Conservation (phyloP, 2,113 vertebrate species). For the Tupaia tana region DNA sequence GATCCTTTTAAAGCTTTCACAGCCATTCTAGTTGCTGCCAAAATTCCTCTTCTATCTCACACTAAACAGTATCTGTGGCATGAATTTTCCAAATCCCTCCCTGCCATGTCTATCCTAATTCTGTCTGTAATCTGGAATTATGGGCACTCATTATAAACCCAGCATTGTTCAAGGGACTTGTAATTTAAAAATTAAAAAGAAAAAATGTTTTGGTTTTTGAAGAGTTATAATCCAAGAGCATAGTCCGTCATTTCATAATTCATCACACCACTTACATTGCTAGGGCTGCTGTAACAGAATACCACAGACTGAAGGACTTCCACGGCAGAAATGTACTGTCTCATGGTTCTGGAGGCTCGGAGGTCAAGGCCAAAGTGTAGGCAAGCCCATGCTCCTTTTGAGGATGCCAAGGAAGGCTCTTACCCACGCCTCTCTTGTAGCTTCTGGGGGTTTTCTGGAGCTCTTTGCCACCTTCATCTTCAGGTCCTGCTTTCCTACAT, state of each 20-base stretch:
- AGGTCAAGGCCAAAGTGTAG: not conserved
- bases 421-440: not conserved
- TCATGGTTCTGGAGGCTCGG: not conserved
- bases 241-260: not conserved
- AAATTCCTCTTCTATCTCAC: not conserved
- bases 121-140: too few species aligned
- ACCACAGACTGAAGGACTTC: not conserved
- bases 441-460: not conserved
- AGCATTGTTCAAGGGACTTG: not conserved
- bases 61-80: not conserved
- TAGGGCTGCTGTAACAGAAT: not conserved
- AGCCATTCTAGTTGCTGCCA: accelerated
- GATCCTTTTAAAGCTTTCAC: not conserved
- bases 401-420: accelerated
- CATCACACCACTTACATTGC: not conserved
- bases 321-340: not conserved
- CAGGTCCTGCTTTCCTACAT: not conserved
- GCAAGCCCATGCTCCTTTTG: not conserved
- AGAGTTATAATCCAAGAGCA: not conserved
- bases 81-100: not conserved
- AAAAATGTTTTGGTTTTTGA: not conserved
- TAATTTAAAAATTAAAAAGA: not conserved
- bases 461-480: not conserved
- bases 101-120: too few species aligned
- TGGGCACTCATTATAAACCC: not conserved